A percentile compares a stretch with the other conserved stretches of the same genome.
Evolutionary conservation across 2,113 vertebrate genomes (phyloP).

Genomic region (Synchiropus splendidus): DNA sequence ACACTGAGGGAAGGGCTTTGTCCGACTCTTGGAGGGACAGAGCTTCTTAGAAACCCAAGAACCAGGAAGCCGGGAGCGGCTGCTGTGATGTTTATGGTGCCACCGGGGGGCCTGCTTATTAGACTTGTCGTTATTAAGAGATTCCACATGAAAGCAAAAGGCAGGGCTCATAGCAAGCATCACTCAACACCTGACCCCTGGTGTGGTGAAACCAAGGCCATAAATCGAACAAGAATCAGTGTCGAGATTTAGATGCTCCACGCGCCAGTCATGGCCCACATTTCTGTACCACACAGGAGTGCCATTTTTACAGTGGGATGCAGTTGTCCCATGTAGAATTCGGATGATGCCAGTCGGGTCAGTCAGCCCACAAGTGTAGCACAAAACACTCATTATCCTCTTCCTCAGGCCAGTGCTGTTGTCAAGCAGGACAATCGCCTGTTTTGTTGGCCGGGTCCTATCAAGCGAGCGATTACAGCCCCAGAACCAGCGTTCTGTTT

Average conservation of each 20-base stretch:
- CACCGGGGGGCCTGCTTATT: conserved; percentile 9
- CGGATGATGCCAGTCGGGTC: conserved; percentile 49
- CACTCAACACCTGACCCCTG: no score
- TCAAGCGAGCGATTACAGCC: conserved; percentile 19
- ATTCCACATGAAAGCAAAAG: conserved; percentile 19
- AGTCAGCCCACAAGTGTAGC: conserved; percentile 41
- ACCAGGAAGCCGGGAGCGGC: conserved; percentile 16
- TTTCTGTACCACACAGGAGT: no score
- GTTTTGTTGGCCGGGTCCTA: conserved; percentile 54
- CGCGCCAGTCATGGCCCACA: no score
- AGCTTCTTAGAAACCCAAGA: conserved; percentile 8
- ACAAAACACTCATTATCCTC: conserved; percentile 64
- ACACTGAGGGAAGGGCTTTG: conserved; percentile 35
- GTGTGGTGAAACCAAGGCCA: no score
- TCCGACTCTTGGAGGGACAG: conserved; percentile 6
- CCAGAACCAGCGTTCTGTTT: conserved; percentile 46
- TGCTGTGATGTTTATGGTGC: conserved; percentile 12
- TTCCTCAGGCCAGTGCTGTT: conserved; percentile 47
- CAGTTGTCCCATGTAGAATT: conserved; percentile 53
- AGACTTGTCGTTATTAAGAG: conserved; percentile 22
- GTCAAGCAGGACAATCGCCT: conserved; percentile 50
- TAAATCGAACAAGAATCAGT: no score
- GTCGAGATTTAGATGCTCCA: no score
- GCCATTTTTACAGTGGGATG: conserved; percentile 21
- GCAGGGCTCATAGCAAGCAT: conserved; percentile 6